These are phyloP conservation scores for Schlechtendalia chinensis DNA, from an alignment of 1,140 invertebrate species.

Conservation along the genomic window DNA sequence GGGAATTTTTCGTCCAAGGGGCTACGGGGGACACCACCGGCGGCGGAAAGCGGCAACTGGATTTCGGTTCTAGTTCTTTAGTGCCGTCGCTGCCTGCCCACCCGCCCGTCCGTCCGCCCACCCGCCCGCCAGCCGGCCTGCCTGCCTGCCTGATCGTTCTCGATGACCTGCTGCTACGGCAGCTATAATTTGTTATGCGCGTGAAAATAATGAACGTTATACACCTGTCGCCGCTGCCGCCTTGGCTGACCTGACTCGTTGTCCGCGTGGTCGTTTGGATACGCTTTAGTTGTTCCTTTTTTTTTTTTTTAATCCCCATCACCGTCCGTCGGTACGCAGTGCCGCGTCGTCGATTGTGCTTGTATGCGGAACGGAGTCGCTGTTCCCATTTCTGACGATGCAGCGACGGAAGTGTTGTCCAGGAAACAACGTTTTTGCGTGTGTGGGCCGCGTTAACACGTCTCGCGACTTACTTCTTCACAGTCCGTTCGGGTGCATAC, in stretches of 20 bases:
- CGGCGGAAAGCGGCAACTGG: not conserved
- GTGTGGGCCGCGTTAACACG: not conserved
- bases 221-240: not conserved
- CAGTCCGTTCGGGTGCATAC: too few relatives aligned
- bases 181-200: not conserved
- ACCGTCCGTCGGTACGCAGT: not conserved
- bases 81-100: not conserved
- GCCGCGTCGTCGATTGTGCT: slow-evolving; percentile 2
- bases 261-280: not conserved
- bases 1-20: slow-evolving; percentile 21
- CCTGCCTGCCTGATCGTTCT: not conserved
- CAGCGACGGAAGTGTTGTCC: not conserved
- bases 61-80: slow-evolving; percentile 25
- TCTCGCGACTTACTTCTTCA: too few relatives aligned
- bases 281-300: not conserved
- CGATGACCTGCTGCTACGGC: slow-evolving; percentile 2
- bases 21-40: slow-evolving; percentile 7
- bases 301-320: not conserved
- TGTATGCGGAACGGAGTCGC: slow-evolving; percentile 4
- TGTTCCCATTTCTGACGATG: not conserved
- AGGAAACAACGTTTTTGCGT: not conserved
- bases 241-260: not conserved
- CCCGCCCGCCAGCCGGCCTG: too few relatives aligned
- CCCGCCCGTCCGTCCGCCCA: not conserved
- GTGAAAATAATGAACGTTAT: slow-evolving; percentile 12